Conservation (phyloP, 2,888 invertebrate genomes). For the Schizaphis graminum region DNA sequence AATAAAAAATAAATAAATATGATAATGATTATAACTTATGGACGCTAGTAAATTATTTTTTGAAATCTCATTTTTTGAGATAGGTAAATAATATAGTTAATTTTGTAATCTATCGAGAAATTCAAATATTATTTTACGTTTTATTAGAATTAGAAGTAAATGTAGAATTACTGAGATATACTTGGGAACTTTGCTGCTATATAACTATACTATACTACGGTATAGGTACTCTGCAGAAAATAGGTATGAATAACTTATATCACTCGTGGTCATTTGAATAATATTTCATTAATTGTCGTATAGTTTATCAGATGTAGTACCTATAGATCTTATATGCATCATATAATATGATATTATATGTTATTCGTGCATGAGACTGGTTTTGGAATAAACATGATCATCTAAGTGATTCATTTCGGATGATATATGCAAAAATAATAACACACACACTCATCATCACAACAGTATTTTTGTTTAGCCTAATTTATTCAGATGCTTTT, state of each 20-base stretch:
- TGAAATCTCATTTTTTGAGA: neutral
- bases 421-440: slow-evolving; percentile 1
- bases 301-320: neutral
- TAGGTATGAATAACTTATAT: slow-evolving; percentile 14
- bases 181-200: neutral
- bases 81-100: neutral
- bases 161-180: neutral
- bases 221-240: neutral
- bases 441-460: neutral
- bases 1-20: neutral
- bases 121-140: neutral
- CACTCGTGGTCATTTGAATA: neutral
- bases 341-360: neutral
- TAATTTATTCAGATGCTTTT: neutral
- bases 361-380: neutral
- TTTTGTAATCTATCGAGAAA: neutral
- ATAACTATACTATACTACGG: neutral
- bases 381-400: slow-evolving; percentile 8
- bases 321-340: neutral
- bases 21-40: neutral
- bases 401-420: slow-evolving; percentile 33
- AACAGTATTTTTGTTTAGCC: neutral
- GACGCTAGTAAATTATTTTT: neutral
- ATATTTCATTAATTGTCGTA: neutral
- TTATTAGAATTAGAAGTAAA: neutral